phyloP scores from a whole-genome alignment of 2,888 invertebrate species.

The Pardosa pseudoannulata region DNA sequence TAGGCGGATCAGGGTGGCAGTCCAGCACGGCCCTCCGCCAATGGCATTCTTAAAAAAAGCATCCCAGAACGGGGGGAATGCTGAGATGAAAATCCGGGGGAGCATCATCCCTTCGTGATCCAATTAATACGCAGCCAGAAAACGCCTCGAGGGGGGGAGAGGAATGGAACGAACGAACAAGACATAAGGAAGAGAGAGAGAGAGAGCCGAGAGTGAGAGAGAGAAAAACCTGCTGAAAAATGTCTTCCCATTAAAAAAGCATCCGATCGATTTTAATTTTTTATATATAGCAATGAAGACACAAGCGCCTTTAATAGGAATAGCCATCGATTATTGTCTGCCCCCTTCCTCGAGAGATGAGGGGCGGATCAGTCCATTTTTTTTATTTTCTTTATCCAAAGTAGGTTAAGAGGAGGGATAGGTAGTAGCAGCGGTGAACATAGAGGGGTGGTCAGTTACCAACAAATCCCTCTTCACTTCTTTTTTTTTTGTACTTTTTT shows the following conservation, averaged over 20 bases:
- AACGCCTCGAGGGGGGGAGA: conserved; percentile 62
- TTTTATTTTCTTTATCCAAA: conserved; percentile 24
- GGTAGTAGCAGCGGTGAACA: not conserved
- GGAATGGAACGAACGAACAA: conserved; percentile 33
- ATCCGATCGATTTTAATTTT: conserved; percentile 64
- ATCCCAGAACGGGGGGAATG: conserved; percentile 21
- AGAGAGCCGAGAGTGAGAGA: conserved; percentile 16
- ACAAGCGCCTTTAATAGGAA: conserved; percentile 64
- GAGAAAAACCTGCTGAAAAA: conserved; percentile 57
- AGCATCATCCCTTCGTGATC: conserved; percentile 57
- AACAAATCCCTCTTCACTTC: not conserved
- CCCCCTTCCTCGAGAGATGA: conserved; percentile 45
- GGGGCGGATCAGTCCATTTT: conserved; percentile 28
- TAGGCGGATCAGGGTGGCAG: conserved; percentile 38
- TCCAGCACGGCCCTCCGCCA: conserved; percentile 47
- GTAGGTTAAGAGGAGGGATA: conserved; percentile 22
- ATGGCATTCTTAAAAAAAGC: conserved; percentile 38
- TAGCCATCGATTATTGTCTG: conserved; percentile 57
- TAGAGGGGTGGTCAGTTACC: conserved; percentile 17
- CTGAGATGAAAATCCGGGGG: conserved; percentile 7
- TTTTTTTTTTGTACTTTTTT: no score
- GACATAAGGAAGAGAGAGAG: conserved; percentile 40
- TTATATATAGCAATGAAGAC: conserved; percentile 53
- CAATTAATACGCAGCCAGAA: conserved; percentile 64
- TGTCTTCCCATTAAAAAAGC: conserved; percentile 69